These are phyloP conservation scores for Chloropsis hardwickii DNA, from an alignment of 2,113 vertebrate genomes.

Conservation along the genomic window DNA sequence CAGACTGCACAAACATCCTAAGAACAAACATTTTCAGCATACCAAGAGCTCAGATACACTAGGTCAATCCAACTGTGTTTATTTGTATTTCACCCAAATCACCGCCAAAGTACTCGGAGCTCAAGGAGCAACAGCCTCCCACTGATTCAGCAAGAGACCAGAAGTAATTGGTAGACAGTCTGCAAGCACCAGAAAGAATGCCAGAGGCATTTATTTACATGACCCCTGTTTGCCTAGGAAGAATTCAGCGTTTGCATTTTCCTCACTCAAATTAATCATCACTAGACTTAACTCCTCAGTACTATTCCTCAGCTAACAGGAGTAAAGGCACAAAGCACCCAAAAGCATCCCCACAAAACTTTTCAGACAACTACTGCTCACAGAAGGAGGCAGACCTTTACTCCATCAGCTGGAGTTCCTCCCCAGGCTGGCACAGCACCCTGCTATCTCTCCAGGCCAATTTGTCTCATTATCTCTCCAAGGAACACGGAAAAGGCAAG, in stretches of 20 bases:
- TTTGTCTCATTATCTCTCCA: background rate
- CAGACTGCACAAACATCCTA: conserved; percentile 39
- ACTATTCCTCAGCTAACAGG: background rate
- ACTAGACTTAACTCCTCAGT: background rate
- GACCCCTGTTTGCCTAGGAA: background rate
- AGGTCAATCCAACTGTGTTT: conserved; percentile 26
- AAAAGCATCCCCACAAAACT: background rate
- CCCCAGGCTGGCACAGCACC: background rate
- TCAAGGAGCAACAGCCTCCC: conserved; percentile 24
- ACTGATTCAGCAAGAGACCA: conserved; percentile 23
- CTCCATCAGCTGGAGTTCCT: background rate
- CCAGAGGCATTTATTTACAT: conserved; percentile 33
- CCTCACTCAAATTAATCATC: conserved; percentile 2
- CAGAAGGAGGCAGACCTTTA: background rate
- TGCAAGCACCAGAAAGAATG: conserved; percentile 24
- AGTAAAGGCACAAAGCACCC: background rate
- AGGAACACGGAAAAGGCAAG: background rate
- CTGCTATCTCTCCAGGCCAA: background rate
- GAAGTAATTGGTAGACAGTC: conserved; percentile 23
- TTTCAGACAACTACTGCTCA: background rate
- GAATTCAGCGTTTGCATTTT: conserved; percentile 28
- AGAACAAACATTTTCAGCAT: conserved; percentile 61
- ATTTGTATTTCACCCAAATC: conserved; percentile 24
- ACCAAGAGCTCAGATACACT: conserved; percentile 35
- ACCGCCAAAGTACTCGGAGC: background rate